phyloP scores from a whole-genome alignment of 2,113 vertebrate genomes.

The Paracanthobrama guichenoti region DNA sequence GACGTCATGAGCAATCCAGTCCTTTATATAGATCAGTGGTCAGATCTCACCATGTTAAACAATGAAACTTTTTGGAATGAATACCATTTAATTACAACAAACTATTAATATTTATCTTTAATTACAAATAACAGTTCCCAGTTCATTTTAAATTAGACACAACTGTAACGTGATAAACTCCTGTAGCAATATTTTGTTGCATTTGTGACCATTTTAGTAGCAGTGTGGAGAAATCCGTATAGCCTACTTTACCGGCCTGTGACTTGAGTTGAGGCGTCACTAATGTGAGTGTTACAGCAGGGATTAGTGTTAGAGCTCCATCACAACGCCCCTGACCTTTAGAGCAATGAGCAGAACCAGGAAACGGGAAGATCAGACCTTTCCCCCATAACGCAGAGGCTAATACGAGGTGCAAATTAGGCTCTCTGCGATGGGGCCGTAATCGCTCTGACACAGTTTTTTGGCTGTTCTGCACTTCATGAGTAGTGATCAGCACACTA shows the following conservation, averaged over 20 bases:
- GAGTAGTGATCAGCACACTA: neutral
- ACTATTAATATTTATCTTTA: neutral
- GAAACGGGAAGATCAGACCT: neutral
- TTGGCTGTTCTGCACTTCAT: neutral
- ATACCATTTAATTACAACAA: neutral
- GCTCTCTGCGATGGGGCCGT: neutral
- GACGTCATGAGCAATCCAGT: too few species aligned
- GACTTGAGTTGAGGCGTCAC: slow-evolving; percentile 10
- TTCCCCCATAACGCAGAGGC: neutral
- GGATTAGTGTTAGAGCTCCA: slow-evolving; percentile 21
- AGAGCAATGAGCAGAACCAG: neutral
- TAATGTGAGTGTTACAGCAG: slow-evolving; percentile 21
- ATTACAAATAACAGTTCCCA: neutral
- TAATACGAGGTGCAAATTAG: slow-evolving; percentile 15
- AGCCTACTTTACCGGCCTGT: neutral
- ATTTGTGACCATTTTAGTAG: neutral
- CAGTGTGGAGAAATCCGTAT: neutral
- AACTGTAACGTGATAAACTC: neutral
- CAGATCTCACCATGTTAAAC: neutral
- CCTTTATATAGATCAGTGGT: neutral
- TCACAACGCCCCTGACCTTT: slow-evolving; percentile 45
- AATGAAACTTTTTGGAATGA: neutral
- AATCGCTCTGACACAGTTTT: slow-evolving; percentile 8
- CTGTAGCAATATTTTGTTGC: neutral
- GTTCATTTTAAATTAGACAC: neutral